phyloP scores from a whole-genome alignment of 2,888 invertebrate genomes.

The Liopterus haemorrhoidalis region DNA sequence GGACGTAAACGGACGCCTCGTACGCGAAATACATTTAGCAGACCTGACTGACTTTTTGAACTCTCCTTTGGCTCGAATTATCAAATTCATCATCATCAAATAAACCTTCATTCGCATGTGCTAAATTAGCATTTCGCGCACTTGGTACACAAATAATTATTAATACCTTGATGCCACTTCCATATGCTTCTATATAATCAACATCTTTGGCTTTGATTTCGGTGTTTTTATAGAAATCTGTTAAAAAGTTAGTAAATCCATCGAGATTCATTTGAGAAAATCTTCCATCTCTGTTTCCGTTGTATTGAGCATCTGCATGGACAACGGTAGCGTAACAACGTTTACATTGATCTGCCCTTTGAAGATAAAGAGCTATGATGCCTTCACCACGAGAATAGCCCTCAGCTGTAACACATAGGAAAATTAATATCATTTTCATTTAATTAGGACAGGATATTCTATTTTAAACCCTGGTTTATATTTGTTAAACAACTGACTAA shows the following conservation, averaged over 20 bases:
- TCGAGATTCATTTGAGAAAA: constrained; percentile 40
- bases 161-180: constrained; percentile 42
- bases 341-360: constrained; percentile 55
- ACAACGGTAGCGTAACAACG: constrained; percentile 52
- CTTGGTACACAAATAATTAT: background rate
- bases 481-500: no score
- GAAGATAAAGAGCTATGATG: constrained; percentile 65
- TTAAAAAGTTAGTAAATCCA: constrained; percentile 46
- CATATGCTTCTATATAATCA: constrained; percentile 43
- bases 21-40: no score
- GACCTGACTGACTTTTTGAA: no score
- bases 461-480: no score
- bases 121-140: background rate
- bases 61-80: background rate
- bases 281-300: constrained; percentile 49
- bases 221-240: constrained; percentile 53
- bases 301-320: constrained; percentile 52
- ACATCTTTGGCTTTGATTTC: constrained; percentile 43
- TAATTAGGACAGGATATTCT: no score
- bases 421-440: no score
- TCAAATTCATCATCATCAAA: background rate
- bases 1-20: no score
- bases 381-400: constrained; percentile 84
- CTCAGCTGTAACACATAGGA: constrained; percentile 49
- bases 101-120: background rate